Evolutionary conservation across 2,113 vertebrate genomes (phyloP), one percentile per base, ranked within the genome.

Genomic region (Campylorhamphus procurvoides): DNA sequence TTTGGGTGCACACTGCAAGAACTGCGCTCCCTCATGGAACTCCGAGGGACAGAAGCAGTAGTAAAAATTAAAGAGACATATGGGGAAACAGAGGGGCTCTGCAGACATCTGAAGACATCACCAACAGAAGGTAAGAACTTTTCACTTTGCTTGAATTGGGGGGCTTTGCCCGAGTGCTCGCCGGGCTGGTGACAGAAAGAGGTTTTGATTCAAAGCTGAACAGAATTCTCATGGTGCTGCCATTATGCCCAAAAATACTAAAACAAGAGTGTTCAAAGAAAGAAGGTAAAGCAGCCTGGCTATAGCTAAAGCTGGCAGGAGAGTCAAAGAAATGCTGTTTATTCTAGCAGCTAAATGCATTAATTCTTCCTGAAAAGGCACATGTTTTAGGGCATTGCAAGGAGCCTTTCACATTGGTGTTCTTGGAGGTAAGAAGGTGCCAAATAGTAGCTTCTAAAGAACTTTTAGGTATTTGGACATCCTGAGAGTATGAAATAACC

Each of bases 1-100:
- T 99, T 99, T 62, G 99, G 99, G 97, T 99, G 99, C 98, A 98
- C 99, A 0, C 85, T 99, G 97, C 97, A 99, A 97, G 99, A 99
- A 90, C 98, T 99, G 96, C 99, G 99, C 95, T 98, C 98, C 73
- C 98, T 99, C 97, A 99, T 99, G 99, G 99, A 99, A 98, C 98
- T 99, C 90, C 98, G 99, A 96, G 98, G 99, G 97, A 98, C 98
- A 9, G 99, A 99, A 97, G 99, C 99, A n/a, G 98, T 99, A 97
- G 98, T 99, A 97, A 99, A 99, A 98, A 98, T 99, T 97, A 99
- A 99, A 97, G 99, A 99, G 97, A 99, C 99, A 68, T 99, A 99
- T 25, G 99, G 98, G 93, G 99, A 98, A 97, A 97, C 98, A 7
- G 99, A 99, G 84, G 99, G 99, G 97, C 98, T 99, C 97, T 99